Percentiles rank a stretch among this genome's conserved stretches.
phyloP scores from a whole-genome alignment of 1,140 invertebrate species.

The Trialeurodes vaporariorum region DNA sequence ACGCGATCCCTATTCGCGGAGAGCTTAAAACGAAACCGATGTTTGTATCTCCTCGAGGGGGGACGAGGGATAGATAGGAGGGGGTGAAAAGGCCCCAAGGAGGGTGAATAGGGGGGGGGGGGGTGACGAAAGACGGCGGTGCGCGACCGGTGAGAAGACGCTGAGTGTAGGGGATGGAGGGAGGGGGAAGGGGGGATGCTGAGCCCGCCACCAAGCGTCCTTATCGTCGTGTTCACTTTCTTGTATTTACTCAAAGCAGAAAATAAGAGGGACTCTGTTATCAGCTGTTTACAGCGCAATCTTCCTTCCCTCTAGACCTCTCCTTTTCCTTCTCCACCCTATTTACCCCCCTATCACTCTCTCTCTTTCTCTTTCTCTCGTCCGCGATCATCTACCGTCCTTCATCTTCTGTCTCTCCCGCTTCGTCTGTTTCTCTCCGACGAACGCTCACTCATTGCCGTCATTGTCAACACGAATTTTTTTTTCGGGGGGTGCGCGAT shows the following conservation, averaged over 20 bases:
- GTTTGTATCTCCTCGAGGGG: not conserved
- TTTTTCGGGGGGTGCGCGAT: too few relatives aligned
- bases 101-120: not conserved
- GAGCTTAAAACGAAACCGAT: not conserved
- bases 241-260: not conserved
- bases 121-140: not conserved
- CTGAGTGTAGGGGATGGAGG: too few relatives aligned
- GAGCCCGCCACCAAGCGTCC: not conserved
- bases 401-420: too few relatives aligned
- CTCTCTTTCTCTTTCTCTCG: not conserved
- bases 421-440: too few relatives aligned
- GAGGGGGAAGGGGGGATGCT: too few relatives aligned
- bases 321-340: not conserved
- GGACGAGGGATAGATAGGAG: not conserved
- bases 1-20: too few relatives aligned
- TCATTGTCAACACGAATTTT: too few relatives aligned
- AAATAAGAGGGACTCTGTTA: not conserved
- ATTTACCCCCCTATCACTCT: too few relatives aligned
- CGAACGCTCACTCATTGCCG: too few relatives aligned
- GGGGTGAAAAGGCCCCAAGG: not conserved
- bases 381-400: too few relatives aligned
- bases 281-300: not conserved
- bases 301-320: not conserved
- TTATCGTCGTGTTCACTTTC: not conserved
- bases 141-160: not conserved